Conservation (phyloP, 2,113 vertebrate species). For the Monarcha castaneiventris region DNA sequence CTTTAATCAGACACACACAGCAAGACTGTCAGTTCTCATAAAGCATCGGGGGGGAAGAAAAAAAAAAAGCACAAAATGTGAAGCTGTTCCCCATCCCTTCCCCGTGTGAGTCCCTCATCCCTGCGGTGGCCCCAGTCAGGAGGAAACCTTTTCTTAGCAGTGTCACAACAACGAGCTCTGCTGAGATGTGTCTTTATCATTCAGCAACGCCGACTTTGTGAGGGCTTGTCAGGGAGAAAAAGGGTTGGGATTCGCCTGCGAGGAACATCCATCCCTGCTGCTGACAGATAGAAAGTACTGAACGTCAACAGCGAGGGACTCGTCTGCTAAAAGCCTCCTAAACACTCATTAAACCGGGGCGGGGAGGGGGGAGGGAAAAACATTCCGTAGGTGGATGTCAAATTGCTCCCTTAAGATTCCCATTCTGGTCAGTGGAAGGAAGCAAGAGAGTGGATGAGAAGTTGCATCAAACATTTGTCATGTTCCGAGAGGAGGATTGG, state of each 20-base stretch:
- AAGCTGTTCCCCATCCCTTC: not conserved
- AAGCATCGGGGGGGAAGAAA: not conserved
- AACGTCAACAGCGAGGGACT: not conserved
- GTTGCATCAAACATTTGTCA: not conserved
- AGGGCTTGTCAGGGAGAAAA: not conserved
- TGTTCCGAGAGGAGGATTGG: not conserved
- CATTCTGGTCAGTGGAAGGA: not conserved
- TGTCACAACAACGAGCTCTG: not conserved
- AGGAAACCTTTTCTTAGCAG: not conserved
- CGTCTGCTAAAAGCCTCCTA: not conserved
- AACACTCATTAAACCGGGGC: not conserved
- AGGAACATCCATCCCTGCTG: not conserved
- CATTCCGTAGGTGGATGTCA: not conserved
- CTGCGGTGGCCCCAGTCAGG: not conserved
- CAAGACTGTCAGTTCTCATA: conserved; percentile 49
- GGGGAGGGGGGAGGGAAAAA: not conserved
- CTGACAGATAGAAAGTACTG: not conserved
- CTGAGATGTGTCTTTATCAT: not conserved
- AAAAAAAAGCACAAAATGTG: not conserved
- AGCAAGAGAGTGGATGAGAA: not conserved
- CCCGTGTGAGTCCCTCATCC: not conserved
- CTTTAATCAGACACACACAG: conserved; percentile 64
- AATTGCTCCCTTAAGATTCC: not conserved
- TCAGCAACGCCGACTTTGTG: not conserved
- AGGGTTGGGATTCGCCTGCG: not conserved